A percentile compares a stretch with the other conserved stretches of the same genome.
phyloP scores from a whole-genome alignment of 2,113 vertebrate species.

The Meleagris gallopavo region DNA sequence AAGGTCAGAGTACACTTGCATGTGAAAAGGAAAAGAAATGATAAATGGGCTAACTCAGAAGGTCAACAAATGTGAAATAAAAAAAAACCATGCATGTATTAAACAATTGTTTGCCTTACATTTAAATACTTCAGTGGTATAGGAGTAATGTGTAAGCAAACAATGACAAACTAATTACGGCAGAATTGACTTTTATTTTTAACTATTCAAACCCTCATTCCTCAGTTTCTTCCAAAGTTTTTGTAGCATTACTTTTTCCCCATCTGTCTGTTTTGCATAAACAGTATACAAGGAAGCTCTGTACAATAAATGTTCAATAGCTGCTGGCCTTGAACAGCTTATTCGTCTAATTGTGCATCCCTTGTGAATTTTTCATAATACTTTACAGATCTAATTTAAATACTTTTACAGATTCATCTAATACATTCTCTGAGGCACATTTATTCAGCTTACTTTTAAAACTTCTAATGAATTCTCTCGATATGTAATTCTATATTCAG shows the following conservation, averaged over 20 bases:
- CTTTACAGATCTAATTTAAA: conserved; percentile 82
- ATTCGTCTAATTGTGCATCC: conserved; percentile 73
- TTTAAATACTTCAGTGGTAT: conserved; percentile 11
- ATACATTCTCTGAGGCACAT: conserved; percentile 78
- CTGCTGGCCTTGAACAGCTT: conserved; percentile 72
- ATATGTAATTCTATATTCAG: conserved; percentile 76
- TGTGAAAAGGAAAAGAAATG: background rate
- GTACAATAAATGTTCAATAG: conserved; percentile 55
- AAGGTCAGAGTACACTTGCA: background rate
- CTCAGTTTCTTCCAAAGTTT: background rate
- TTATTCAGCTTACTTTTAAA: conserved; percentile 80
- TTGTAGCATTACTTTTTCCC: background rate
- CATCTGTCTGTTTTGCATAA: conserved; percentile 45
- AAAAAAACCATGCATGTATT: conserved; percentile 20
- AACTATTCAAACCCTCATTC: conserved; percentile 13
- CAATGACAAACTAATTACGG: conserved; percentile 33
- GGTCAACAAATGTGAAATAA: background rate
- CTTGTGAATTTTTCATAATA: conserved; percentile 76
- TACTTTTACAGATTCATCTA: conserved; percentile 77
- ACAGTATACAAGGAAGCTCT: conserved; percentile 53
- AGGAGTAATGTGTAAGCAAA: conserved; percentile 21
- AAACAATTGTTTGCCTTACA: conserved; percentile 46
- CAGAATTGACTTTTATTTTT: background rate
- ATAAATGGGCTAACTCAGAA: conserved; percentile 33
- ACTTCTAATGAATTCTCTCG: conserved; percentile 80